Conservation (phyloP, 2,888 invertebrate genomes). For the Machimus rusticus region DNA sequence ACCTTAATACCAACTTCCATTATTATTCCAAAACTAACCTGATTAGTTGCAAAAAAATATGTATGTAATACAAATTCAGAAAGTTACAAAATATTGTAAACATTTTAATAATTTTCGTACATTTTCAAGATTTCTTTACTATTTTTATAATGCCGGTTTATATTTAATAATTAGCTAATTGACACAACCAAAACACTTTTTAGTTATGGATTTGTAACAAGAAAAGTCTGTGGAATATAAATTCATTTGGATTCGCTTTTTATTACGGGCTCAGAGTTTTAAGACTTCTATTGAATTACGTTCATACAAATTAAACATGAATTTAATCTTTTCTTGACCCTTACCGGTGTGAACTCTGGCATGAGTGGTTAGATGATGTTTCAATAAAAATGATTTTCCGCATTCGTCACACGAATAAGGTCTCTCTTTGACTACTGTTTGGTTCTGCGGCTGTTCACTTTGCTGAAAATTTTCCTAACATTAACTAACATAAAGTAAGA, state of each 20-base stretch:
- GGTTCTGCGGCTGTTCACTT: slow-evolving; percentile 60
- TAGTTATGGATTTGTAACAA: too few species aligned
- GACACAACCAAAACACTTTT: too few species aligned
- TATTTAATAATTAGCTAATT: not conserved
- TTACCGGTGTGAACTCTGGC: slow-evolving; percentile 80
- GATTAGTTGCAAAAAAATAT: too few species aligned
- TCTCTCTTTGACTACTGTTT: slow-evolving; percentile 69
- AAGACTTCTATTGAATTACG: too few species aligned
- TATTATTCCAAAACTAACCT: too few species aligned
- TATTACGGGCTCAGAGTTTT: too few species aligned
- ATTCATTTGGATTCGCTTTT: too few species aligned
- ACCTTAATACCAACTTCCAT: too few species aligned
- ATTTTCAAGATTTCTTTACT: not conserved
- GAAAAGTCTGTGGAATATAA: too few species aligned
- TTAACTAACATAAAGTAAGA: not conserved
- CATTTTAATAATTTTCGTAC: too few species aligned
- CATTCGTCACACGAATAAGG: slow-evolving; percentile 85
- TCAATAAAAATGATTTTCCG: slow-evolving; percentile 82
- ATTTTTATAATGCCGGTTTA: not conserved
- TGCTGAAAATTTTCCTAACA: slow-evolving; percentile 48
- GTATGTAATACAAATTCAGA: too few species aligned
- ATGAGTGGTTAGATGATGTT: slow-evolving; percentile 85
- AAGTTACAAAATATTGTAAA: too few species aligned
- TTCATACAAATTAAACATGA: not conserved
- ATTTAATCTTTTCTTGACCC: not conserved